phyloP scores from a whole-genome alignment of 2,797 vertebrate genomes.

The Sphenodon punctatus region DNA sequence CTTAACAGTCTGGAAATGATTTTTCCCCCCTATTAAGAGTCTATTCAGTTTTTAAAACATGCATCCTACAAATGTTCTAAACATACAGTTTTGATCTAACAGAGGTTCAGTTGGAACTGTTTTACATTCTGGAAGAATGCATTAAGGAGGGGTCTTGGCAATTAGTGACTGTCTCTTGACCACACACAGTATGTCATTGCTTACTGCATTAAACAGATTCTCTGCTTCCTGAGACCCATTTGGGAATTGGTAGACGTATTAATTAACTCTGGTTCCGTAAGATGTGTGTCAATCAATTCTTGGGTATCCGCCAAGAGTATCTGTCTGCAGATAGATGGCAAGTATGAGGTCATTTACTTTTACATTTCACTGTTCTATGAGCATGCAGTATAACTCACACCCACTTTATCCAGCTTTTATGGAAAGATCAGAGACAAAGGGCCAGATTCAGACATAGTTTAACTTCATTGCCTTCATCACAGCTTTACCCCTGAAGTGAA shows the following conservation, averaged over 20 bases:
- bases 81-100: slow-evolving; percentile 9
- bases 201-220: slow-evolving; percentile 75
- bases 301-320: slow-evolving; percentile 72
- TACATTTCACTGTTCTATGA: slow-evolving; percentile 59
- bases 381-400: slow-evolving; percentile 31
- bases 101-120: slow-evolving; percentile 1
- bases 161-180: slow-evolving; percentile 68
- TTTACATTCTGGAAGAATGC: slow-evolving; percentile 20
- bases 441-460: slow-evolving; percentile 28
- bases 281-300: slow-evolving; percentile 76
- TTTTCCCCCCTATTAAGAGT: neutral
- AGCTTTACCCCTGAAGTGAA: neutral
- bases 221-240: slow-evolving; percentile 70
- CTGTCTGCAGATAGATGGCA: slow-evolving; percentile 68
- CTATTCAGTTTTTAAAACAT: slow-evolving; percentile 46
- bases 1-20: slow-evolving; percentile 26
- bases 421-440: slow-evolving; percentile 42
- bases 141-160: slow-evolving; percentile 56
- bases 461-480: slow-evolving; percentile 28
- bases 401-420: slow-evolving; percentile 54
- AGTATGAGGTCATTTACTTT: slow-evolving; percentile 69
- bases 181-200: slow-evolving; percentile 70
- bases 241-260: slow-evolving; percentile 77
- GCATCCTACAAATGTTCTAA: slow-evolving; percentile 8
- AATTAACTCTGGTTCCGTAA: slow-evolving; percentile 75